These are phyloP conservation scores for Mus minutoides DNA, from an alignment of 2,797 vertebrate species.

Conservation along the genomic window DNA sequence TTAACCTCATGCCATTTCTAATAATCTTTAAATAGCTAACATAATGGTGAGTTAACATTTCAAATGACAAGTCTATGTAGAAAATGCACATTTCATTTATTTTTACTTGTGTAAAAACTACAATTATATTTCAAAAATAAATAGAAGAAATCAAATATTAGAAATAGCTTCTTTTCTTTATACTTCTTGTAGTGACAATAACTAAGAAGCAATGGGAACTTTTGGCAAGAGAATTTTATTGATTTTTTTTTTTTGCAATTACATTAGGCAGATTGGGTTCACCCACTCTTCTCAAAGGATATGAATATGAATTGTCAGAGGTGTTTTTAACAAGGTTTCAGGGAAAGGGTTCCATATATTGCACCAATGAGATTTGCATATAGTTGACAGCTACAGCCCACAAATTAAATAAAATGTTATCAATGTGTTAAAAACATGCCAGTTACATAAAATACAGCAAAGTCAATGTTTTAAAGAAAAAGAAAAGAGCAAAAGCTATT, in stretches of 20 bases:
- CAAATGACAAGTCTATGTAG: not conserved
- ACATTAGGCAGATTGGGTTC: constrained; percentile 81
- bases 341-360: constrained; percentile 81
- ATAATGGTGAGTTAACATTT: not conserved
- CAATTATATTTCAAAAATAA: constrained; percentile 67
- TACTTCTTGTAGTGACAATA: constrained; percentile 69
- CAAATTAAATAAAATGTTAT: constrained; percentile 83
- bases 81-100: constrained; percentile 4
- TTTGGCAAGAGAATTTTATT: constrained; percentile 81
- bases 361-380: constrained; percentile 80
- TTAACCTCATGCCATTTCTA: not conserved
- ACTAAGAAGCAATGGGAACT: constrained; percentile 72
- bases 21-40: not conserved
- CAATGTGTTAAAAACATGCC: constrained; percentile 68
- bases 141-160: constrained; percentile 76
- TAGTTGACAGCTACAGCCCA: constrained; percentile 72
- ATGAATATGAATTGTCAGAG: constrained; percentile 83
- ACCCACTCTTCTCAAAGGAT: constrained; percentile 80
- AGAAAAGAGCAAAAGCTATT: constrained; percentile 44
- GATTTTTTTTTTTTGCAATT: constrained; percentile 83
- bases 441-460: constrained; percentile 56
- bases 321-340: constrained; percentile 84
- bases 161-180: constrained; percentile 74
- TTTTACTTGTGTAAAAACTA: constrained; percentile 64
- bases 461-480: constrained; percentile 20